Evolutionary conservation across 1,140 invertebrate genomes (phyloP).

Genomic region (Heliconius melpomene): DNA sequence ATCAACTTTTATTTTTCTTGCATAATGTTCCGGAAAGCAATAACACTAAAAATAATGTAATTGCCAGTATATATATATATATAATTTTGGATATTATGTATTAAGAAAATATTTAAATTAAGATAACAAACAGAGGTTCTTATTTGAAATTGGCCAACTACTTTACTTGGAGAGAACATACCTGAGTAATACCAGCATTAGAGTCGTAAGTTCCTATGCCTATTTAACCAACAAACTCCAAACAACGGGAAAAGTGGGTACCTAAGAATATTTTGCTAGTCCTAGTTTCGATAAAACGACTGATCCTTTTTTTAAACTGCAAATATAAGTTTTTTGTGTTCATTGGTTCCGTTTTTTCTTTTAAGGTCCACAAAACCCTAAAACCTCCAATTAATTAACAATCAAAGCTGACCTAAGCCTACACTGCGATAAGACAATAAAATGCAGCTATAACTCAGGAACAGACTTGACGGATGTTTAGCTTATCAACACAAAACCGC

Average conservation of each 20-base stretch:
- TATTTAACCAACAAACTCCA: not conserved
- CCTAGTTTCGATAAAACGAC: too few species aligned
- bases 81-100: too few species aligned
- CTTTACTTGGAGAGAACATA: not conserved
- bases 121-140: not conserved
- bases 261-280: not conserved
- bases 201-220: not conserved
- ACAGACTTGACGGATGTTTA: conserved; percentile 62
- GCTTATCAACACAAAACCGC: conserved; percentile 67
- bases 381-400: too few species aligned
- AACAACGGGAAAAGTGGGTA: conserved; percentile 20
- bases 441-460: conserved; percentile 31
- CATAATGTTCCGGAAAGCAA: too few species aligned
- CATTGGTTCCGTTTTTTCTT: too few species aligned
- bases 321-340: too few species aligned
- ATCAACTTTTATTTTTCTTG: too few species aligned
- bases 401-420: too few species aligned
- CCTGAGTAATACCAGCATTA: not conserved
- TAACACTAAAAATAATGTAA: too few species aligned
- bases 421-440: not conserved
- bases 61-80: too few species aligned
- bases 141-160: not conserved
- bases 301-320: too few species aligned
- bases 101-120: not conserved
- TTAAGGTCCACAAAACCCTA: too few species aligned